Evolutionary conservation across 2,113 vertebrate genomes (phyloP), one percentile per base, ranked within the genome.

Genomic region (Oncorhynchus masou): DNA sequence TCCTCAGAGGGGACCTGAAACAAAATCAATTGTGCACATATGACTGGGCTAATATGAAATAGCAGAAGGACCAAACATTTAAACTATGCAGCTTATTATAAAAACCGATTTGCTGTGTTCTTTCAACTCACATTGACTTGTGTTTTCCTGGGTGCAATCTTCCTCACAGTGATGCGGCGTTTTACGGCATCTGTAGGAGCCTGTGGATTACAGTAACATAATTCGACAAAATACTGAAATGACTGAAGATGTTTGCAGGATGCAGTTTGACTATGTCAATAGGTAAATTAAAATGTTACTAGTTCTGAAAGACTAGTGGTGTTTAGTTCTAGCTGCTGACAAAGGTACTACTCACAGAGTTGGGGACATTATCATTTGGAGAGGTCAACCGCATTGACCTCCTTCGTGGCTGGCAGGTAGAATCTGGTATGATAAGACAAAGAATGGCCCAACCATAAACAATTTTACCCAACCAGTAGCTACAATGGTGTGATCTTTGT

Each of bases 81-180:
- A 12, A 11, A 45, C 39, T 3, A 12, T 45, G 39, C 48, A 22
- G 3, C 60, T 25, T 68, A 1, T 22, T 64, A 9, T 5, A 2
- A 2, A 54, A 57, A 24, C 16, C 5, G 22, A 27, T 27, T 13
- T 1, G 51, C 9, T 59, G 19, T 7, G 68, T 19, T 5, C 29
- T 49, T 6, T 16, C 4, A 59, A 54, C 20, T 66, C 69, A 68
- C 67, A 84, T 84, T 89, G 87, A 92, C 92, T 89, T 86, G 81
- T 0, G 91, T 93, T 82, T 94, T 94, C 68, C 92, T 90, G 16
- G 92, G 90, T 0, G 74, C 89, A 60, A 94, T 93, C 78, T 94
- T 94, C 81, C 84, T 91, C 25, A 94, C 88, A 0, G 86, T 83
- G 68, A 94, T 93, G 5, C 79, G 87, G 0, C 92, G 88, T 81